A percentile compares a stretch with the other conserved stretches of the same genome.
Conservation (phyloP, 2,113 vertebrate species). For the Zosterops lateralis region DNA sequence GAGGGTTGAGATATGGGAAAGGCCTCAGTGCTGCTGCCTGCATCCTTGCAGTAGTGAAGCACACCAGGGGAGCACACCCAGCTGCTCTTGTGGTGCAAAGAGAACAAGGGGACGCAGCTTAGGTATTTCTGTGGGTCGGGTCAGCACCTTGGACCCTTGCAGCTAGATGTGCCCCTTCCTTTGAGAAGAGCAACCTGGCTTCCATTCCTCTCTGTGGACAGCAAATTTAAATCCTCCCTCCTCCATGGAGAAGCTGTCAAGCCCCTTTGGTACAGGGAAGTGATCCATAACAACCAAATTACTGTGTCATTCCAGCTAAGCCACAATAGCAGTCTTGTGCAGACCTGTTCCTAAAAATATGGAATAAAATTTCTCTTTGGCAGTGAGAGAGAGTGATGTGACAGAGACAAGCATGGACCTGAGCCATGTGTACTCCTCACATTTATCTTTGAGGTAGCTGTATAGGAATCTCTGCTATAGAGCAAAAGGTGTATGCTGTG, state of each 20-base stretch:
- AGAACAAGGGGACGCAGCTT: neutral
- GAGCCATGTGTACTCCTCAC: neutral
- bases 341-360: neutral
- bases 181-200: neutral
- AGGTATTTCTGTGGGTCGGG: neutral
- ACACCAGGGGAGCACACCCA: neutral
- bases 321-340: neutral
- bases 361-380: neutral
- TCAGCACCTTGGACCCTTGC: neutral
- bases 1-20: neutral
- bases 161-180: neutral
- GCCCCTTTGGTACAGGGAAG: neutral
- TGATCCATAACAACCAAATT: neutral
- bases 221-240: neutral
- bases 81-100: accelerated
- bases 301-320: accelerated
- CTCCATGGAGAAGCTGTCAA: accelerated
- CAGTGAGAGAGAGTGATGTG: neutral
- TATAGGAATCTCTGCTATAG: neutral
- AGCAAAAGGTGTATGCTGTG: neutral
- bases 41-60: neutral
- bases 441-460: neutral
- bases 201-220: neutral
- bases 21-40: neutral
- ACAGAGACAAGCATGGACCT: neutral